Evolutionary conservation across 1,140 invertebrate genomes (phyloP).

Genomic region (Tenebrio molitor): DNA sequence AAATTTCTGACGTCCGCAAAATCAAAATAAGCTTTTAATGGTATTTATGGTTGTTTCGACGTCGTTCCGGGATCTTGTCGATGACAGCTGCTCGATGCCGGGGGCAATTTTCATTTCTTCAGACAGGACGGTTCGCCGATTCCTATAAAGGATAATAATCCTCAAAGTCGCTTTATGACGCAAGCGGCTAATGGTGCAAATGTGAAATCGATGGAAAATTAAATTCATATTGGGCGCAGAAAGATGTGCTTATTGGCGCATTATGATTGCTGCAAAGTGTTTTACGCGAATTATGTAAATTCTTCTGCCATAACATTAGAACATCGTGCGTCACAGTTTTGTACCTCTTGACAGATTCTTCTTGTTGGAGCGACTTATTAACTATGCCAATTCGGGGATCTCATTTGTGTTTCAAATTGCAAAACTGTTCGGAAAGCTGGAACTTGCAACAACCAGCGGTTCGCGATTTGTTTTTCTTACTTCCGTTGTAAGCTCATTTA

Average conservation of each 20-base stretch:
- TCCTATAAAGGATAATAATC: constrained; percentile 19
- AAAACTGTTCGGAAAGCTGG: no score
- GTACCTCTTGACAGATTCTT: no score
- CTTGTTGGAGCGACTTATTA: no score
- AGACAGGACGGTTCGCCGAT: constrained; percentile 3
- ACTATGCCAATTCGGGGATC: no score
- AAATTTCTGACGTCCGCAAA: not conserved
- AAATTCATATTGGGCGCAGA: no score
- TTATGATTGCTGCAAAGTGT: not conserved
- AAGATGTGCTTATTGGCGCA: constrained; percentile 4
- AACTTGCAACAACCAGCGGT: no score
- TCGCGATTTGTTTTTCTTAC: no score
- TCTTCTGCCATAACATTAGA: not conserved
- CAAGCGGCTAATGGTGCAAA: not conserved
- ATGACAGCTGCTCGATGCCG: constrained; percentile 5
- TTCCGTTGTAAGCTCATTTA: no score
- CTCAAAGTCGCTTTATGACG: constrained; percentile 11
- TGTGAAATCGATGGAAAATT: constrained; percentile 14
- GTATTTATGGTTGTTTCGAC: not conserved
- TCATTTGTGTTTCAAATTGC: no score
- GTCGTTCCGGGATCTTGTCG: not conserved
- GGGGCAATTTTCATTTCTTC: constrained; percentile 18
- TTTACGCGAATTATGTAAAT: constrained; percentile 4
- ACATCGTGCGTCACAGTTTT: no score
- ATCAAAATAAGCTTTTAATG: not conserved